Evolutionary conservation across 1,140 invertebrate species (phyloP), one percentile per base, ranked within the genome.

Genomic region (Ceratosolen solmsi): DNA sequence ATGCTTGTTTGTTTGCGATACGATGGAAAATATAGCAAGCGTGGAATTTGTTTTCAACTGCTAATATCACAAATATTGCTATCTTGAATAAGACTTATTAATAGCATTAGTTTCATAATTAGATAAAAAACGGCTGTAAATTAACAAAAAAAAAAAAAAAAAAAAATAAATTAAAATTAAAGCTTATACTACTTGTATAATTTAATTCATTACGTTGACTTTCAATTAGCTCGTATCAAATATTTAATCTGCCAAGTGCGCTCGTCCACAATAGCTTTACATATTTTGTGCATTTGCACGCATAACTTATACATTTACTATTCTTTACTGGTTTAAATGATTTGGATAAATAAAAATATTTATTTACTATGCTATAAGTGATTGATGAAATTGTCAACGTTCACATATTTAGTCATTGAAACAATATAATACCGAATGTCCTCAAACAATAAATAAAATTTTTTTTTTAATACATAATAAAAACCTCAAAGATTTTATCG

Each of bases 171-270:
- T 60, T 51, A 51, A 78, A 22, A 56, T 70, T 71, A 58, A 79
- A 58, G 49, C 33, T 56, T 33, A 68, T 27, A 46, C 36, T 27
- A 15, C 60, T 38, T 71, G 46, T 58, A 25, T 49, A 63, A 54
- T 17, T 78, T 46, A 41, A 49, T 70, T 33, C 25, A 2, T 7
- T n/a, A 17, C 46, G 77, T 83, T 46, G 56, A 78, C 63, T 80
- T n/a, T n/a, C n/a, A n/a, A n/a, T n/a, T n/a, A n/a, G n/a, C n/a
- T n/a, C n/a, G n/a, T n/a, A n/a, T n/a, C n/a, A n/a, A n/a, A n/a
- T n/a, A n/a, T n/a, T 56, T 76, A 72, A 71, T 56, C 77, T 65
- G 46, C 49, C 54, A 80, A 56, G 13, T 30, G 75, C 60, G 63
- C 73, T 51, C 76, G 63, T 46, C 30, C 33, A 54, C 63, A 33